phyloP scores from a whole-genome alignment of 2,797 vertebrate genomes.

The Poecilia gillii region DNA sequence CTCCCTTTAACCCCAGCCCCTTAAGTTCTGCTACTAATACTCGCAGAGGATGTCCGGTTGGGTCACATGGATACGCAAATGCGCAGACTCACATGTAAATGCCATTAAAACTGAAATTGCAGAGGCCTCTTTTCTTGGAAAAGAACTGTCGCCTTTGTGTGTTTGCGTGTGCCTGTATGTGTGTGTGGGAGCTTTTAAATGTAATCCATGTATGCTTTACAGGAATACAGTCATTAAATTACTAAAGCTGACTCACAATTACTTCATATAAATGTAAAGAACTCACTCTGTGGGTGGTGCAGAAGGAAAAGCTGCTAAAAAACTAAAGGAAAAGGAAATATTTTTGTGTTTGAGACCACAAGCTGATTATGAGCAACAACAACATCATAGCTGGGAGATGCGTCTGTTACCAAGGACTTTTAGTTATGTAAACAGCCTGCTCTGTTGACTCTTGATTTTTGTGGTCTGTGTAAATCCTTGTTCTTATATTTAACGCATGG shows the following conservation, averaged over 20 bases:
- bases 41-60: conserved; percentile 54
- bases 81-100: conserved; percentile 53
- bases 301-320: conserved; percentile 18
- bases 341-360: conserved; percentile 12
- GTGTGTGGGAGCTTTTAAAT: conserved; percentile 20
- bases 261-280: conserved; percentile 19
- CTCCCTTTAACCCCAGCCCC: not conserved
- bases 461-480: conserved; percentile 46
- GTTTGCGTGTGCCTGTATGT: conserved; percentile 12
- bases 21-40: conserved; percentile 42
- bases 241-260: conserved; percentile 54
- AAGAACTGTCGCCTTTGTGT: conserved; percentile 6
- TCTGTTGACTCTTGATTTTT: conserved; percentile 45
- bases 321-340: conserved; percentile 11
- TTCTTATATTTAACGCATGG: conserved; percentile 49
- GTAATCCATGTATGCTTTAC: conserved; percentile 46
- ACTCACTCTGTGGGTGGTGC: conserved; percentile 19
- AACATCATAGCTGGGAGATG: conserved; percentile 24
- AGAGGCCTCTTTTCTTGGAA: conserved; percentile 45
- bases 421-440: conserved; percentile 43
- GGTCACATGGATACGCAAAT: conserved; percentile 32
- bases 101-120: conserved; percentile 51
- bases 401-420: conserved; percentile 38
- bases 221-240: conserved; percentile 32
- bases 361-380: conserved; percentile 14